Evolutionary conservation across 2,888 invertebrate species (phyloP).

Genomic region (Stramonita haemastoma): DNA sequence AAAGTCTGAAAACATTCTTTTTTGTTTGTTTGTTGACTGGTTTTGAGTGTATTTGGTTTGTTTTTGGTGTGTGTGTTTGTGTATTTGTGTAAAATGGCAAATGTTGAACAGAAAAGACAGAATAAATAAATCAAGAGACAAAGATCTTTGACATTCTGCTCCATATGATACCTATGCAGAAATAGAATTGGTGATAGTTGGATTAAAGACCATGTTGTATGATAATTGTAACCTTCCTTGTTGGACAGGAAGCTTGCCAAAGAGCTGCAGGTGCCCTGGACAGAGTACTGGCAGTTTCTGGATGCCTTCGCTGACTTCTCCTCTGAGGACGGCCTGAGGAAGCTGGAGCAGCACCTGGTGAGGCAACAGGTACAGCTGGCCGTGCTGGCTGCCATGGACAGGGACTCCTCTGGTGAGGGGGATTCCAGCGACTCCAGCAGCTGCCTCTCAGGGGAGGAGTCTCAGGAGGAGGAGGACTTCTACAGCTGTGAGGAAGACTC

Average conservation of each 20-base stretch:
- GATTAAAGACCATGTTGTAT: too few relatives aligned
- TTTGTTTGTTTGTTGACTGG: too few relatives aligned
- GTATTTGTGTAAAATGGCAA: too few relatives aligned
- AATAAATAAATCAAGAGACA: too few relatives aligned
- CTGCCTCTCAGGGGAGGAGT: neutral
- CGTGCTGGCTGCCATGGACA: constrained; percentile 31
- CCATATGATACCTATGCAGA: too few relatives aligned
- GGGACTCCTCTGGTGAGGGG: neutral
- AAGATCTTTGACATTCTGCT: too few relatives aligned
- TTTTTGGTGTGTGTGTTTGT: too few relatives aligned
- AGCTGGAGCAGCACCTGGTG: constrained; percentile 87
- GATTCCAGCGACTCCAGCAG: constrained; percentile 4
- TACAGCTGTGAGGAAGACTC: constrained; percentile 34
- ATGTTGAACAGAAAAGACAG: too few relatives aligned
- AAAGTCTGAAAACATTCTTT: too few relatives aligned
- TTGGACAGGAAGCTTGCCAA: constrained; percentile 70
- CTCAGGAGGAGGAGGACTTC: neutral
- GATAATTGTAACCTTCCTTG: too few relatives aligned
- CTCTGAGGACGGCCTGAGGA: constrained; percentile 84
- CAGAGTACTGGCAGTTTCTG: constrained; percentile 95
- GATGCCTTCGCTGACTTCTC: constrained; percentile 88
- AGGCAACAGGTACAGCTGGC: constrained; percentile 51
- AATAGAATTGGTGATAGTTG: too few relatives aligned
- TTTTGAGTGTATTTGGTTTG: too few relatives aligned
- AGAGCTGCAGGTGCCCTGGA: constrained; percentile 82